Evolutionary conservation across 2,797 vertebrate genomes (phyloP).

Genomic region (Acipenser transmontanus): DNA sequence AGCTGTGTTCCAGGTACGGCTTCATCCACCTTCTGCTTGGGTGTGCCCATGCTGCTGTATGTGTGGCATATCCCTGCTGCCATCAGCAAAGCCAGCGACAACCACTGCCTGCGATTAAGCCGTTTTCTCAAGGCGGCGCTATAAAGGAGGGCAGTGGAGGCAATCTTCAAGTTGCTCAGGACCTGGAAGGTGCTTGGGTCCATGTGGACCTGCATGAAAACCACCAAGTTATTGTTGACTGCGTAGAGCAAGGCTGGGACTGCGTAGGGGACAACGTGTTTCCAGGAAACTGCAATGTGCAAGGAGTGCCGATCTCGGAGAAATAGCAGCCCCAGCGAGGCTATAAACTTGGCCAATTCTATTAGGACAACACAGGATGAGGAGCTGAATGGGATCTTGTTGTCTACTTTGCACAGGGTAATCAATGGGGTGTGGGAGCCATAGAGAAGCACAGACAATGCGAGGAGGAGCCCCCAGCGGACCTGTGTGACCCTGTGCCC

Average conservation of each 20-base stretch:
- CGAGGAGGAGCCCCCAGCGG: constrained; percentile 69
- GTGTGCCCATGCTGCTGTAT: constrained; percentile 57
- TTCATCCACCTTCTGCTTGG: not conserved
- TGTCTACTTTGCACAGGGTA: constrained; percentile 69
- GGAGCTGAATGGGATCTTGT: constrained; percentile 74
- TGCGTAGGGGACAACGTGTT: constrained; percentile 63
- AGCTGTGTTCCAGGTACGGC: constrained; percentile 33
- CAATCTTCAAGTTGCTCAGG: constrained; percentile 87
- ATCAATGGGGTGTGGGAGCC: constrained; percentile 88
- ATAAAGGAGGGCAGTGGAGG: constrained; percentile 79
- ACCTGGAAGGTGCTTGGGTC: constrained; percentile 92
- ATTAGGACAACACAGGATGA: constrained; percentile 79
- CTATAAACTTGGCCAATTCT: constrained; percentile 70
- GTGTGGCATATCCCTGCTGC: constrained; percentile 72
- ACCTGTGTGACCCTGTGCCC: constrained; percentile 35
- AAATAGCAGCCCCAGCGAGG: constrained; percentile 65
- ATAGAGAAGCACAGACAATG: constrained; percentile 73
- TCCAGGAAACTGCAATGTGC: constrained; percentile 25
- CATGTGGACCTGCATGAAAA: constrained; percentile 88
- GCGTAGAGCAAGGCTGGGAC: constrained; percentile 82
- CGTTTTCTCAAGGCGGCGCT: constrained; percentile 68
- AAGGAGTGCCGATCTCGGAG: constrained; percentile 29
- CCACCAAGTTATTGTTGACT: constrained; percentile 89
- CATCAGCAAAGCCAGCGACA: constrained; percentile 72
- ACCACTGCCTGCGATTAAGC: constrained; percentile 61